Base-by-base conservation (phyloP, 2,888 invertebrate genomes). In the Cantharis lateralis region DNA sequence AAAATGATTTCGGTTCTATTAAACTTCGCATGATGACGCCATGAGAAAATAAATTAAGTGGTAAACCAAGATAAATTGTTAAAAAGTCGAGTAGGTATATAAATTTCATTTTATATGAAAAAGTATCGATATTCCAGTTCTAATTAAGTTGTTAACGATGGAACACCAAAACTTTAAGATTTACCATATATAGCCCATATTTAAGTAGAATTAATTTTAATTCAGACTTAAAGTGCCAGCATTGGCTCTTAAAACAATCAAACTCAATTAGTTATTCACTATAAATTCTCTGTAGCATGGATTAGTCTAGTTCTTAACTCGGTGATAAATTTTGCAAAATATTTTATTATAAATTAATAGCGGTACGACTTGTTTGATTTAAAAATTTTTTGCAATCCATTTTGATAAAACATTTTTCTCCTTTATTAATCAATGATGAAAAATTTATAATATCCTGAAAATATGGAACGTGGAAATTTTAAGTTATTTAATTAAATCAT, bases 1-100 rank as follows among this genome's bases (percentile, higher is more conserved):
- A 79, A 48, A 77, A 77, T 78, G 69, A 77, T 75, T 79, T 76
- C 61, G 68, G 72, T 75, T 78, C 75, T 79, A 79, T 79, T 79
- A 79, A 79, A 79, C 74, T 77, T 76, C 48, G 66, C 68, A 70
- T 24, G 61, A 48, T 48, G 20, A 20, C 68, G 32, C 70, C 71
- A 77, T 77, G 77, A 77, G 73, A 77, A 77, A 73, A 77, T 77
- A 77, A 69, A 32, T 69, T 32, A 69, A 66, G 64, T 66, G 24
- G 64, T 66, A 20, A 66, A 66, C 20, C 20, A 24, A 66, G 64
- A 66, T 66, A 66, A 66, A 66, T 66, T 16, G 64, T 20, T 48
- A 48, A 48, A 32, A 48, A 48, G 48, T 48, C 48, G 48, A 48
- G 48, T n/a, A 48, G 48, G 48, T 48, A 48, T 48, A 48, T 48